phyloP scores from a whole-genome alignment of 2,888 invertebrate species.

The Willowsia nigromaculata region DNA sequence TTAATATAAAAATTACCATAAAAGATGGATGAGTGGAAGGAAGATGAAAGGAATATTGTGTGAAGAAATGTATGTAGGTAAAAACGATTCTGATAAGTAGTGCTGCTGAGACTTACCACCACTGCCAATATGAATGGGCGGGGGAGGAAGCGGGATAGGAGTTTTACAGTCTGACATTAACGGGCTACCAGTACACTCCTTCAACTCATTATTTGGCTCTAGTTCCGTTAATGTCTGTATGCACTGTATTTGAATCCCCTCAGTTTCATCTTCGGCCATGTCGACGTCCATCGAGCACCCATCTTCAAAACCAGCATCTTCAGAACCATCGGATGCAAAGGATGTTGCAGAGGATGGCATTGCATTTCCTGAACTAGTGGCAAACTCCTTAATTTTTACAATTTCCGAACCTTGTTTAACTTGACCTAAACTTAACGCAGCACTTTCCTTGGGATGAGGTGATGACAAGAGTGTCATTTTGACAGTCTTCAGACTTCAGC shows the following conservation, averaged over 20 bases:
- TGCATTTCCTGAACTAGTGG: background rate
- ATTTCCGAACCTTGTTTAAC: conserved; percentile 22
- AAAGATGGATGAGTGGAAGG: no score
- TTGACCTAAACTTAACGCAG: conserved; percentile 57
- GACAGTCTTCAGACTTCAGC: background rate
- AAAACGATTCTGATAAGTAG: no score
- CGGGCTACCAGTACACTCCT: conserved; percentile 15
- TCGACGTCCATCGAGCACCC: conserved; percentile 66
- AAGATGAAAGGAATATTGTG: no score
- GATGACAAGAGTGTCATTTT: conserved; percentile 67
- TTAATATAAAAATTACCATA: no score
- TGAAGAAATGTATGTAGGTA: no score
- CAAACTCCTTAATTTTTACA: conserved; percentile 56
- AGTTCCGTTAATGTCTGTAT: conserved; percentile 66
- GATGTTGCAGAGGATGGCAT: conserved; percentile 61
- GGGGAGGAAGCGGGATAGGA: conserved; percentile 73
- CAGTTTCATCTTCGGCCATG: conserved; percentile 66
- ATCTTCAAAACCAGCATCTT: conserved; percentile 68
- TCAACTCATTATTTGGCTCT: conserved; percentile 27
- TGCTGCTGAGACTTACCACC: conserved; percentile 33
- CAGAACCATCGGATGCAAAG: conserved; percentile 57
- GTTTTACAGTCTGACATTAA: conserved; percentile 54
- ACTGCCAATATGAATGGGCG: conserved; percentile 68
- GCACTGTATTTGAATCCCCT: conserved; percentile 63
- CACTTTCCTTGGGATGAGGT: conserved; percentile 65